Evolutionary conservation across 1,140 invertebrate genomes (phyloP).

Genomic region (Campoletis sonorensis): DNA sequence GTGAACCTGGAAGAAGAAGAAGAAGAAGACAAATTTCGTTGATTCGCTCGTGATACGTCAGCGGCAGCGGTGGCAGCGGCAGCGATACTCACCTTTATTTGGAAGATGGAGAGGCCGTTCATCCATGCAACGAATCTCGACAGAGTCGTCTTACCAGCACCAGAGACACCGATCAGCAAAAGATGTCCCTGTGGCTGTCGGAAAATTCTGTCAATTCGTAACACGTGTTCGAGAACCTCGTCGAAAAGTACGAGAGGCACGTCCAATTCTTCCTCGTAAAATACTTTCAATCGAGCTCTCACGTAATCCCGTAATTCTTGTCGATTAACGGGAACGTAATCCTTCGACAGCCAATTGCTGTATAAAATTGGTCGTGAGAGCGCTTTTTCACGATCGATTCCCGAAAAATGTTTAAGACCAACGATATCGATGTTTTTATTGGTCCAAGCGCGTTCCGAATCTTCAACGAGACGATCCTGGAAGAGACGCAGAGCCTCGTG

Average conservation of each 20-base stretch:
- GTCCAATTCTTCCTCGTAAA: slow-evolving; percentile 99
- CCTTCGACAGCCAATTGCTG: slow-evolving; percentile 99
- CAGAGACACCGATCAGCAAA: slow-evolving; percentile 97
- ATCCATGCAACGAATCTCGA: slow-evolving; percentile 99
- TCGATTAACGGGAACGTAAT: slow-evolving; percentile 97
- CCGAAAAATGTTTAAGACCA: slow-evolving; percentile 96
- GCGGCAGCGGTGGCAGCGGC: too few relatives aligned
- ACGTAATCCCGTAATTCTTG: slow-evolving; percentile 98
- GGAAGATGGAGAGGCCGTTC: slow-evolving; percentile 99
- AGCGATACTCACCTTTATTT: slow-evolving; percentile 85
- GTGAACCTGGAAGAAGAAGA: slow-evolving; percentile 86
- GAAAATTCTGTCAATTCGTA: slow-evolving; percentile 99
- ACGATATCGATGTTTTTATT: slow-evolving; percentile 98
- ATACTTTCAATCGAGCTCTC: slow-evolving; percentile 97
- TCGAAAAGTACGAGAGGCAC: slow-evolving; percentile 98
- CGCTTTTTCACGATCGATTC: slow-evolving; percentile 90
- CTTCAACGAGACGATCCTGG: slow-evolving; percentile 97
- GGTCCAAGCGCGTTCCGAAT: slow-evolving; percentile 97
- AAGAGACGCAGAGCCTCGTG: slow-evolving; percentile 98
- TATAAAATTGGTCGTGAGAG: slow-evolving; percentile 95
- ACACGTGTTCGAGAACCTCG: slow-evolving; percentile 98
- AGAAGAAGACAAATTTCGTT: too few relatives aligned
- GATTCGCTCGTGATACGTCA: too few relatives aligned
- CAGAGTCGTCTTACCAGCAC: slow-evolving; percentile 98
- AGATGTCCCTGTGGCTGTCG: slow-evolving; percentile 98